A percentile compares a stretch with the other conserved stretches of the same genome.
Conservation (phyloP, 2,888 invertebrate species). For the Orthosia incerta region DNA sequence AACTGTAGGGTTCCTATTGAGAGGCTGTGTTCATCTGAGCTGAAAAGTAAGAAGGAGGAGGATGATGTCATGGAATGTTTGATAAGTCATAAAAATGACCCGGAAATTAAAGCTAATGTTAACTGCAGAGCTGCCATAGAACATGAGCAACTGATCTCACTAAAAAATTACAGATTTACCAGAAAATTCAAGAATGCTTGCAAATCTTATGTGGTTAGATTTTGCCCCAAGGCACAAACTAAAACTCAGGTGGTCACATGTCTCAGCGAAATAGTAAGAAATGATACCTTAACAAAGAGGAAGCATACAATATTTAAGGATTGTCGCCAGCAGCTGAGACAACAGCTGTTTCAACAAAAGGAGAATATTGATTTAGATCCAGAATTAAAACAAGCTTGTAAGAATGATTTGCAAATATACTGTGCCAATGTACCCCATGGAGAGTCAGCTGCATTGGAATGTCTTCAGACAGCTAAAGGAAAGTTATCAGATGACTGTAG, state of each 20-base stretch:
- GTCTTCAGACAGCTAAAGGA: conserved; percentile 92
- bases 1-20: conserved; percentile 96
- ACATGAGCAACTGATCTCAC: conserved; percentile 98
- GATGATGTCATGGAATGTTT: conserved; percentile 98
- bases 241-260: conserved; percentile 96
- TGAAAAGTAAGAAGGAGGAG: conserved; percentile 94
- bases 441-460: conserved; percentile 94
- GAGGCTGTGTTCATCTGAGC: conserved; percentile 93
- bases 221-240: conserved; percentile 93
- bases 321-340: conserved; percentile 97
- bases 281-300: conserved; percentile 95
- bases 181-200: conserved; percentile 99
- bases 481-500: conserved; percentile 94
- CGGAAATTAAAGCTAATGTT: conserved; percentile 93
- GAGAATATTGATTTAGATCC: conserved; percentile 97
- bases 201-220: conserved; percentile 94
- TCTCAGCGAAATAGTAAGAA: conserved; percentile 97
- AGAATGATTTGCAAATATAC: conserved; percentile 93
- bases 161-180: conserved; percentile 98
- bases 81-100: conserved; percentile 97
- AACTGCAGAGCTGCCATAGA: conserved; percentile 98
- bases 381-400: conserved; percentile 95
- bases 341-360: conserved; percentile 97
- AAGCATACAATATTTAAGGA: conserved; percentile 96
- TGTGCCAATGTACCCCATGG: conserved; percentile 94